These are phyloP conservation scores for Ormyrus labotus DNA, from an alignment of 2,888 invertebrate species.

Conservation along the genomic window DNA sequence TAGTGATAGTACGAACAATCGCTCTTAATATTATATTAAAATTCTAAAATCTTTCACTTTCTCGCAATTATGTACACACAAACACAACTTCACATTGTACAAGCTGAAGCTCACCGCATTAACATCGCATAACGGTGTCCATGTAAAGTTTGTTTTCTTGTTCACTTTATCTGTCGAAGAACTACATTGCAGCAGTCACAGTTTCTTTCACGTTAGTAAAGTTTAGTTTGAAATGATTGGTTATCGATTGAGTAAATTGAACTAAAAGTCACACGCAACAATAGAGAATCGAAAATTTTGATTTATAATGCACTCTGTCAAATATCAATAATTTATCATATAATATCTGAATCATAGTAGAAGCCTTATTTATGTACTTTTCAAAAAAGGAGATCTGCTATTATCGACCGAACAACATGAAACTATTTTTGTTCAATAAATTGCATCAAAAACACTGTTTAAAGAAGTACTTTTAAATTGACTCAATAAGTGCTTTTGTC, in stretches of 20 bases:
- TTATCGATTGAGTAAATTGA: slow-evolving; percentile 41
- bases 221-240: slow-evolving; percentile 4
- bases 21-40: slow-evolving; percentile 42
- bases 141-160: neutral
- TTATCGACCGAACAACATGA: neutral
- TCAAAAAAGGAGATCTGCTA: too few relatives aligned
- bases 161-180: slow-evolving; percentile 20
- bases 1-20: slow-evolving; percentile 46
- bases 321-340: neutral
- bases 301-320: slow-evolving; percentile 14
- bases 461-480: slow-evolving; percentile 14
- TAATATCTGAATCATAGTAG: too few relatives aligned
- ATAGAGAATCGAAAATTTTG: neutral
- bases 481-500: slow-evolving; percentile 26
- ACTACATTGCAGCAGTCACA: slow-evolving; percentile 30
- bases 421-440: neutral
- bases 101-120: slow-evolving; percentile 43
- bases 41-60: slow-evolving; percentile 42
- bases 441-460: slow-evolving; percentile 8
- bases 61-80: slow-evolving; percentile 42
- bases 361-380: too few relatives aligned
- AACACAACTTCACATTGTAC: slow-evolving; percentile 44
- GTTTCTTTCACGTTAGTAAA: slow-evolving; percentile 21
- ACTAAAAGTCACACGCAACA: neutral
- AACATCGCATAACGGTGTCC: slow-evolving; percentile 36